Conservation (phyloP, 2,113 vertebrate genomes). For the Danio rerio region DNA sequence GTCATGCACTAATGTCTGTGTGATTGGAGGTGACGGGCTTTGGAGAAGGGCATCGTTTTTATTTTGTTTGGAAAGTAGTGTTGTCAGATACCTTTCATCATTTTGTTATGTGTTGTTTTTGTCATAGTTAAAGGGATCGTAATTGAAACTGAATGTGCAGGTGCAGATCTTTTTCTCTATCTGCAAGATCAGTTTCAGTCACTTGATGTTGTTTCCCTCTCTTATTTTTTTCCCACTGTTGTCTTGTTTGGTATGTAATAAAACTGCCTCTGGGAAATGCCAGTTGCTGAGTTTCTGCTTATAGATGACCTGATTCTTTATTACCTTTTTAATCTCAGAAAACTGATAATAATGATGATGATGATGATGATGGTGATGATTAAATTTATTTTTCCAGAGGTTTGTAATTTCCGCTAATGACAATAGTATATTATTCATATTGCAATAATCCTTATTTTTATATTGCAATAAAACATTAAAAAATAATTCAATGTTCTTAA, state of each 20-base stretch:
- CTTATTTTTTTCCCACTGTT: background rate
- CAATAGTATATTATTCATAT: too few species aligned
- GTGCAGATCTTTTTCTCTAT: background rate
- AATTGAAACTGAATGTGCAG: background rate
- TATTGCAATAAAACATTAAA: too few species aligned
- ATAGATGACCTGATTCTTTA: background rate
- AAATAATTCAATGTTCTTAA: too few species aligned
- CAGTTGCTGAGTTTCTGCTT: conserved; percentile 3
- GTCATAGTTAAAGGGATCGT: background rate
- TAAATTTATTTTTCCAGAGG: too few species aligned
- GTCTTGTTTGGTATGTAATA: background rate
- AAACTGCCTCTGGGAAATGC: background rate
- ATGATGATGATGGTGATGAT: too few species aligned
- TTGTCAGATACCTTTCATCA: background rate
- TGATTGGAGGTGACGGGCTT: conserved; percentile 36
- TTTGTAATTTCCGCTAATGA: too few species aligned
- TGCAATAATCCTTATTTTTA: too few species aligned
- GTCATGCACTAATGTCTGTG: conserved; percentile 65
- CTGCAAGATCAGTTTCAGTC: background rate
- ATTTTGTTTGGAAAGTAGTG: background rate
- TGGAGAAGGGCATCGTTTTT: background rate
- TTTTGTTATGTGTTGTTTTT: too few species aligned
- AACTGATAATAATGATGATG: too few species aligned
- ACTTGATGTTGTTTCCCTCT: background rate
- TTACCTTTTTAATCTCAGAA: background rate